Percentiles rank a stretch among this genome's conserved stretches.
Evolutionary conservation across 2,113 vertebrate genomes (phyloP).

Genomic region (Aythya baeri): DNA sequence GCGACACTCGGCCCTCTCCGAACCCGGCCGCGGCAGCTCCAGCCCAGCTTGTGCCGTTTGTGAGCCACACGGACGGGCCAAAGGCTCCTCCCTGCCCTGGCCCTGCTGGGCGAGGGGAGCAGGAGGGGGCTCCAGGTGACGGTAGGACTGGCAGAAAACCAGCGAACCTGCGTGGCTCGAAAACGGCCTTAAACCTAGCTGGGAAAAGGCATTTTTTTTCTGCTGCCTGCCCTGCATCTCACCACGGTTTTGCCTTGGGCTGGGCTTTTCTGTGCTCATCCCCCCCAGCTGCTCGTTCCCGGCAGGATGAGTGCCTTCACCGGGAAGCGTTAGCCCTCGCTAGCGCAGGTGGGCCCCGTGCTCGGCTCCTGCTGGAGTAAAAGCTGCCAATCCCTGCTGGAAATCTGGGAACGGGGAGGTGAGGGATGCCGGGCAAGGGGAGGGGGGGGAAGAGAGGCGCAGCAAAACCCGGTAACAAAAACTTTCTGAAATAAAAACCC

Average conservation of each 20-base stretch:
- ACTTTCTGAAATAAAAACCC: conserved; percentile 57
- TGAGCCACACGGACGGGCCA: background rate
- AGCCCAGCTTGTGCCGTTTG: background rate
- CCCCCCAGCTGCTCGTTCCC: background rate
- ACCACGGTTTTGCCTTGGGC: background rate
- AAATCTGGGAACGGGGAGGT: background rate
- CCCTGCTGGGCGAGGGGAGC: background rate
- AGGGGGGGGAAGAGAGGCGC: background rate
- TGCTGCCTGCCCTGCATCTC: background rate
- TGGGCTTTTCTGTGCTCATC: background rate
- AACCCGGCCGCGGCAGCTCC: background rate
- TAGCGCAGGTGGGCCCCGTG: background rate
- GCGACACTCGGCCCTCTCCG: background rate
- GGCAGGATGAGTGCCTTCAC: conserved; percentile 1
- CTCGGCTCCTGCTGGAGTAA: conserved; percentile 32
- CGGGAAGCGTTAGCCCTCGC: background rate
- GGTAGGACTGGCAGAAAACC: background rate
- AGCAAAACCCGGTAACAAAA: conserved; percentile 2
- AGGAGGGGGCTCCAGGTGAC: background rate
- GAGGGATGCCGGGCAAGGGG: background rate
- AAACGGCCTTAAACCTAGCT: background rate
- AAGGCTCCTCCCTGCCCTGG: background rate
- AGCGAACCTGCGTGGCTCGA: background rate
- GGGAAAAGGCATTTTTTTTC: background rate
- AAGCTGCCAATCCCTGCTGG: conserved; percentile 27